phyloP scores from a whole-genome alignment of 35 echinoderm and acorn worm species.

The Anneissia japonica region DNA sequence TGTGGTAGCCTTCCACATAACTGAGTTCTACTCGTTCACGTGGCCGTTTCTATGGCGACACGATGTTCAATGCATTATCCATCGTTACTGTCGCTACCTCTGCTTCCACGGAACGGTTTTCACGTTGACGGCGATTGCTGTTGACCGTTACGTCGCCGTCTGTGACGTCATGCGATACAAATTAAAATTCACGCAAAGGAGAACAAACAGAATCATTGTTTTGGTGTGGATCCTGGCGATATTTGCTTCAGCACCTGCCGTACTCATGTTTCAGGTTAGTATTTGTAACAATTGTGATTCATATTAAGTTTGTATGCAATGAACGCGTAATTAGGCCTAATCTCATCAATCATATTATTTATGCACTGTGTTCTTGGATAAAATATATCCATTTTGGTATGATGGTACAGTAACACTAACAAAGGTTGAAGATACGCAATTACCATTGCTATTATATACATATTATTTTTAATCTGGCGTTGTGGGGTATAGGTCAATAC shows the following conservation, averaged over 20 bases:
- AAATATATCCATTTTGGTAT: too few relatives aligned
- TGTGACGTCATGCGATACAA: constrained; percentile 61
- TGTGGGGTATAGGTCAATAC: too few relatives aligned
- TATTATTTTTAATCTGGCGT: too few relatives aligned
- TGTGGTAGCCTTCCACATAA: constrained; percentile 78
- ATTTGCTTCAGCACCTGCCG: constrained; percentile 38
- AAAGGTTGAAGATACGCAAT: too few relatives aligned
- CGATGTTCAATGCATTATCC: constrained; percentile 58
- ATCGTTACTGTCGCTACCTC: constrained; percentile 63
- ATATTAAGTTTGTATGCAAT: not conserved
- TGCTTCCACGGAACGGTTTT: constrained; percentile 76
- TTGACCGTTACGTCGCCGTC: constrained; percentile 80
- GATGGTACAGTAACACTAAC: too few relatives aligned
- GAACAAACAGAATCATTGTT: constrained; percentile 54
- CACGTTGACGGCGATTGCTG: constrained; percentile 76
- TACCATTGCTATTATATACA: too few relatives aligned
- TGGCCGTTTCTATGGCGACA: constrained; percentile 71
- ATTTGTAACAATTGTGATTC: not conserved
- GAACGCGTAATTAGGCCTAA: too few relatives aligned
- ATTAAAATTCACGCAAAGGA: constrained; percentile 29
- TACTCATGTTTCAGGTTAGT: constrained; percentile 80
- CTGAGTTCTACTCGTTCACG: constrained; percentile 68
- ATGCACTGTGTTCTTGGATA: too few relatives aligned
- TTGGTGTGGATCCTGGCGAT: constrained; percentile 47
- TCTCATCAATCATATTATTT: too few relatives aligned